These are phyloP conservation scores for Entosphenus tridentatus DNA, from an alignment of 2,113 vertebrate genomes.

Conservation along the genomic window DNA sequence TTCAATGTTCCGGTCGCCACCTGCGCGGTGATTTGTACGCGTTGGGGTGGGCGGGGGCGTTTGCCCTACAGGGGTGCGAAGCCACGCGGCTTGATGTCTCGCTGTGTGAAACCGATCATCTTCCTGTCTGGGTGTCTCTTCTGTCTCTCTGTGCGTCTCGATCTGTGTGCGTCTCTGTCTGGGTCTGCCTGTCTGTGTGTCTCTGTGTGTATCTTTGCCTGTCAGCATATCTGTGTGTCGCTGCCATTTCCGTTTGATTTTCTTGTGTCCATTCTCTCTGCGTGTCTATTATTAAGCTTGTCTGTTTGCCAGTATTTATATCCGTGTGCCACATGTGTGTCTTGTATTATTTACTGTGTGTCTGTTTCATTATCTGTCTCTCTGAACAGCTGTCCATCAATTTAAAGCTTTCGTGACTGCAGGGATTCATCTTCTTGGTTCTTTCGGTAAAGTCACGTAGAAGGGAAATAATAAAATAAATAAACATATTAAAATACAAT, in stretches of 20 bases:
- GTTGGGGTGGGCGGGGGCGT: too few species aligned
- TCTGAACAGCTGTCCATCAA: background rate
- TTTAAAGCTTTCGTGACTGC: too few species aligned
- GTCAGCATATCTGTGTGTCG: background rate
- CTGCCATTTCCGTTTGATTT: background rate
- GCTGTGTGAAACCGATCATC: background rate
- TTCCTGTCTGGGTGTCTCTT: background rate
- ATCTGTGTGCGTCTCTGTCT: background rate
- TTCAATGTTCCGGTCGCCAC: too few species aligned
- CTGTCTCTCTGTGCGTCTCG: background rate
- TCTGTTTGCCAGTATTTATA: background rate
- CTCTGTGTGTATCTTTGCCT: background rate
- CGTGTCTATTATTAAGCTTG: background rate
- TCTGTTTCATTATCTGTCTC: slow-evolving; percentile 1
- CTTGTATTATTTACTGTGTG: background rate
- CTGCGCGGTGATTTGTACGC: too few species aligned
- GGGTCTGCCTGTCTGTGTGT: background rate
- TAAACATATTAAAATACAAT: too few species aligned
- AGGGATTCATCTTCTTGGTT: too few species aligned
- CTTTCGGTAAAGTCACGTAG: too few species aligned
- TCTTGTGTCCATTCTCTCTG: background rate
- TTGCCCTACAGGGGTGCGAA: too few species aligned
- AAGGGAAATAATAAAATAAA: too few species aligned
- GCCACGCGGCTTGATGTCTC: too few species aligned
- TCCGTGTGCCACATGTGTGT: background rate